Evolutionary conservation across 2,797 vertebrate species (phyloP).

Genomic region (Hoplostethus atlanticus): DNA sequence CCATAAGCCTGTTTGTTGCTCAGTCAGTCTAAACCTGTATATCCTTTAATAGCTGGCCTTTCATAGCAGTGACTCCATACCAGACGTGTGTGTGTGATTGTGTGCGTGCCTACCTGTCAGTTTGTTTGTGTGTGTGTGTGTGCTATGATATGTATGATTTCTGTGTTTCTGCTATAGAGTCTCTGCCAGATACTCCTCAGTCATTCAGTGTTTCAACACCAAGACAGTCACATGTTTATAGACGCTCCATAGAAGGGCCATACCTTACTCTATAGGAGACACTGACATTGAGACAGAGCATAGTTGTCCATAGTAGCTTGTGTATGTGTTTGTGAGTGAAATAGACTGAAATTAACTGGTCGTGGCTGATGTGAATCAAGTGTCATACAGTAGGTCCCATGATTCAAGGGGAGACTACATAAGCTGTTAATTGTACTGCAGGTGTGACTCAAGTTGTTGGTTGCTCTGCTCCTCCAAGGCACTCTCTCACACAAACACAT

Average conservation of each 20-base stretch:
- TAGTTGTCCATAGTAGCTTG: neutral
- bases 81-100: neutral
- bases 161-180: neutral
- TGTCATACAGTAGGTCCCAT: neutral
- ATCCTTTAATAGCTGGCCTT: constrained; percentile 63
- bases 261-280: neutral
- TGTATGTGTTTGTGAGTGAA: neutral
- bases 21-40: constrained; percentile 52
- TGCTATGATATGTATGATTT: constrained; percentile 4
- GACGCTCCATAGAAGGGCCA: neutral
- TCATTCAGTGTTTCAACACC: constrained; percentile 2
- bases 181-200: constrained; percentile 11
- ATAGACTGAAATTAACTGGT: neutral
- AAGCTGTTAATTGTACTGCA: constrained; percentile 14
- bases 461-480: neutral
- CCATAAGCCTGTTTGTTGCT: constrained; percentile 53
- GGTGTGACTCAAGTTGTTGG: constrained; percentile 20
- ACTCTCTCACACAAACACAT: neutral
- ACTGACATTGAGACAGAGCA: neutral
- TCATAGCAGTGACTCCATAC: constrained; percentile 16
- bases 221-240: neutral
- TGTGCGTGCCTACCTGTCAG: constrained; percentile 21
- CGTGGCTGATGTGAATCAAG: neutral
- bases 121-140: neutral
- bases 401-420: neutral